These are phyloP conservation scores for Ostrea denselamellosa DNA, from an alignment of 1,140 invertebrate genomes.

Conservation along the genomic window DNA sequence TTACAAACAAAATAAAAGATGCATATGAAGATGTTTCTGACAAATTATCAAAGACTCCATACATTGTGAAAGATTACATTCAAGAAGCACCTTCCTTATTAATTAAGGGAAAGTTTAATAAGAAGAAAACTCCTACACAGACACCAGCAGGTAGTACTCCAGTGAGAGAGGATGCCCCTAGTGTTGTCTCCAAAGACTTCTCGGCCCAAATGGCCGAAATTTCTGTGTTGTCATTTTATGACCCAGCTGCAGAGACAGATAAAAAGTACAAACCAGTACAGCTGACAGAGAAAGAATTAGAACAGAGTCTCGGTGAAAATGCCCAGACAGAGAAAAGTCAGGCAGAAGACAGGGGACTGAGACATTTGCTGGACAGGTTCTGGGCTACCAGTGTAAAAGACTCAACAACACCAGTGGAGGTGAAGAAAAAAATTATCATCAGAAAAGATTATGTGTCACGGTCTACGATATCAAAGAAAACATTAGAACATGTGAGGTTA, in stretches of 20 bases:
- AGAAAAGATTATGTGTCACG: slow-evolving; percentile 65
- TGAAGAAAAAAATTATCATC: slow-evolving; percentile 54
- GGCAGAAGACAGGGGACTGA: not conserved
- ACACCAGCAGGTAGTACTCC: not conserved
- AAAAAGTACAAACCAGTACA: not conserved
- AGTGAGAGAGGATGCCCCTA: not conserved
- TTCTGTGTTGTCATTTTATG: slow-evolving; percentile 35
- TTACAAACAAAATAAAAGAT: slow-evolving; percentile 8
- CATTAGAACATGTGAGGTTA: slow-evolving; percentile 84
- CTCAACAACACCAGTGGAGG: slow-evolving; percentile 5
- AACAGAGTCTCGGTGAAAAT: slow-evolving; percentile 6
- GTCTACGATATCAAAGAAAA: slow-evolving; percentile 78
- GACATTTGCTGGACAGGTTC: slow-evolving; percentile 19
- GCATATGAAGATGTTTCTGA: not conserved
- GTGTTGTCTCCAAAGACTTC: slow-evolving; percentile 1
- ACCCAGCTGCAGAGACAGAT: slow-evolving; percentile 18
- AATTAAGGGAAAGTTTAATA: not conserved
- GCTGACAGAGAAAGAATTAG: not conserved
- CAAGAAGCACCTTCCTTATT: not conserved
- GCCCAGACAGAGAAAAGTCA: not conserved
- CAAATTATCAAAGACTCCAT: not conserved
- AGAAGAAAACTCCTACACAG: not conserved
- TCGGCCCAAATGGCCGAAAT: not conserved
- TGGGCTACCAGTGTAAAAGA: slow-evolving; percentile 9
- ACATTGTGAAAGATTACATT: not conserved